phyloP scores from a whole-genome alignment of 2,113 vertebrate species.

The Dicrurus megarhynchus region DNA sequence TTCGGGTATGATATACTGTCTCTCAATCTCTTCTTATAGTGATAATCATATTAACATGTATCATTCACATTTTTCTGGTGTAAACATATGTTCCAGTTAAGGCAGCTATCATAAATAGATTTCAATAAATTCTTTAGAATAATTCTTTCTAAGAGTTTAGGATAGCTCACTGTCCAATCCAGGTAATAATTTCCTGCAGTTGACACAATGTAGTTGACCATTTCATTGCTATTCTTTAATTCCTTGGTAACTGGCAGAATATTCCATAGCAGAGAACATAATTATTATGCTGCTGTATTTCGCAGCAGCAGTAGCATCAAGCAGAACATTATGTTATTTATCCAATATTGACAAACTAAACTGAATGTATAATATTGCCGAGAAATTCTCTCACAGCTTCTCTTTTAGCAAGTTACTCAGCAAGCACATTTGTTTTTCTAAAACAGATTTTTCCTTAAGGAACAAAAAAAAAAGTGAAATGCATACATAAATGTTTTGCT shows the following conservation, averaged over 20 bases:
- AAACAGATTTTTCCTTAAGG: not conserved
- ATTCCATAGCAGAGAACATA: not conserved
- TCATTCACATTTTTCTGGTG: not conserved
- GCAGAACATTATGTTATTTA: not conserved
- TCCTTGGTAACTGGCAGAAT: not conserved
- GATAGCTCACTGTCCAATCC: not conserved
- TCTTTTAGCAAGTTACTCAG: not conserved
- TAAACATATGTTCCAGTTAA: not conserved
- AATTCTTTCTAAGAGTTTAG: not conserved
- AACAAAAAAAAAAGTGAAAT: not conserved
- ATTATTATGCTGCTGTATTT: not conserved
- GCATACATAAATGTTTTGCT: not conserved
- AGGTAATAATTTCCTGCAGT: not conserved
- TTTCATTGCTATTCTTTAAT: not conserved
- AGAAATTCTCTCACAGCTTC: not conserved
- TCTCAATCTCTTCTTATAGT: not conserved
- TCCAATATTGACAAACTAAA: not conserved
- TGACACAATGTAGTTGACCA: not conserved
- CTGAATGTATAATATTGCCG: not conserved
- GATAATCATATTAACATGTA: not conserved
- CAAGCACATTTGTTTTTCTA: not conserved
- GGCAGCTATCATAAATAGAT: not conserved
- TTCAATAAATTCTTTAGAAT: not conserved
- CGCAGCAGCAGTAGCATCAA: not conserved
- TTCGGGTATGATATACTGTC: not conserved